Evolutionary conservation across 2,797 vertebrate species (phyloP).

Genomic region (Microcaecilia unicolor): DNA sequence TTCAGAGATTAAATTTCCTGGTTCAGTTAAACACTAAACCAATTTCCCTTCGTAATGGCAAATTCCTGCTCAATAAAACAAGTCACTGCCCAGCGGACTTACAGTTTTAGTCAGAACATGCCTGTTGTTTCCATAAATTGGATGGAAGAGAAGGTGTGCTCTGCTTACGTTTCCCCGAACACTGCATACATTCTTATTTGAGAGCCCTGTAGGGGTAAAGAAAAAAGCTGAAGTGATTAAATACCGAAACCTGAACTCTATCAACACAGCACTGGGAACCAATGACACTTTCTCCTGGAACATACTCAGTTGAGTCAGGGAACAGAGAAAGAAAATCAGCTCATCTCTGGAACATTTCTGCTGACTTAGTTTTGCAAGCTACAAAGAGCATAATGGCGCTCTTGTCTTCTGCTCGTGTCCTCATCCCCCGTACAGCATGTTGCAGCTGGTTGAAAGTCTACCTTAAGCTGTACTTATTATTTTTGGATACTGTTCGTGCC

Average conservation of each 20-base stretch:
- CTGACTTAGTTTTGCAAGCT: constrained; percentile 18
- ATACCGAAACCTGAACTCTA: constrained; percentile 35
- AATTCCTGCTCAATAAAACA: constrained; percentile 52
- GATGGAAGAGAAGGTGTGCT: constrained; percentile 38
- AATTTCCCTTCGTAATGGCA: constrained; percentile 27
- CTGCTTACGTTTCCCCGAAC: constrained; percentile 12
- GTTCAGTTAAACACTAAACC: constrained; percentile 32
- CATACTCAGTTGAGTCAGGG: not conserved
- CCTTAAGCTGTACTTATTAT: constrained; percentile 19
- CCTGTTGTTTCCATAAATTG: constrained; percentile 53
- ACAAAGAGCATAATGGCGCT: constrained; percentile 36
- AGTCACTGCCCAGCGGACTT: constrained; percentile 44
- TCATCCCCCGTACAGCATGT: constrained; percentile 39
- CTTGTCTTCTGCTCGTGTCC: constrained; percentile 42
- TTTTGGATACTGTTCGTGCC: constrained; percentile 26
- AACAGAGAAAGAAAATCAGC: constrained; percentile 23
- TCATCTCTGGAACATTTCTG: constrained; percentile 28
- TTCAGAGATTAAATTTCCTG: constrained; percentile 35
- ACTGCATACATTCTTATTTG: constrained; percentile 15
- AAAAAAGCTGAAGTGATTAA: too few species aligned
- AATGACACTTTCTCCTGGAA: not conserved
- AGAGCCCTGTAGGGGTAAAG: too few species aligned
- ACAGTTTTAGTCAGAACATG: constrained; percentile 46
- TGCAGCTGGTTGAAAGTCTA: constrained; percentile 29
- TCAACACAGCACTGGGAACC: constrained; percentile 7